Percentiles rank a stretch among this genome's conserved stretches.
Conservation (phyloP, 1,140 invertebrate genomes). For the Pogonus chalceus region DNA sequence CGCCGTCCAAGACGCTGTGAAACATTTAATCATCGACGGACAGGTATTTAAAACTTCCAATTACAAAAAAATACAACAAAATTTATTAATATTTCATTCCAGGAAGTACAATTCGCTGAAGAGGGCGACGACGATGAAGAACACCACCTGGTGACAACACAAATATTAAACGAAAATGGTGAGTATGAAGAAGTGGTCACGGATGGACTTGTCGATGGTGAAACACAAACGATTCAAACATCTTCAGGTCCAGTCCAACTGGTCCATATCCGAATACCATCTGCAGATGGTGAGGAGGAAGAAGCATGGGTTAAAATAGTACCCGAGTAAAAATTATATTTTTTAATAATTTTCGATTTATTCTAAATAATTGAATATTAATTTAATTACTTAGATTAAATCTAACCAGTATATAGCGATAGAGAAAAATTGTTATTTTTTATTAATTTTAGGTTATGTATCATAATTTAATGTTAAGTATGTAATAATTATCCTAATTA, state of each 20-base stretch:
- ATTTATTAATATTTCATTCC: background rate
- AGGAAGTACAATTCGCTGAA: constrained; percentile 27
- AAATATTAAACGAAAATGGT: constrained; percentile 16
- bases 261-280: constrained; percentile 40
- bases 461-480: too few relatives aligned
- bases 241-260: constrained; percentile 36
- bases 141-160: background rate
- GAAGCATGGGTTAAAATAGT: constrained; percentile 34
- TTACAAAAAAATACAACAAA: background rate
- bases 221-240: constrained; percentile 35
- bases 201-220: constrained; percentile 30
- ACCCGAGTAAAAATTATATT: constrained; percentile 26
- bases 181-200: constrained; percentile 17
- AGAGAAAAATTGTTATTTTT: too few relatives aligned
- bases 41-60: constrained; percentile 31
- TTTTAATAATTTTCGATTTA: too few relatives aligned
- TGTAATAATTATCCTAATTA: too few relatives aligned
- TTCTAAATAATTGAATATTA: too few relatives aligned
- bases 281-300: constrained; percentile 36
- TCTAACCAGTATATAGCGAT: too few relatives aligned
- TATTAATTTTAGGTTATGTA: too few relatives aligned
- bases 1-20: constrained; percentile 33
- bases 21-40: constrained; percentile 44
- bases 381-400: too few relatives aligned
- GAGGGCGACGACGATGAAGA: constrained; percentile 21